Percentiles rank a stretch among this genome's conserved stretches.
phyloP scores from a whole-genome alignment of 2,888 invertebrate species.

The Drosophila lacicola region DNA sequence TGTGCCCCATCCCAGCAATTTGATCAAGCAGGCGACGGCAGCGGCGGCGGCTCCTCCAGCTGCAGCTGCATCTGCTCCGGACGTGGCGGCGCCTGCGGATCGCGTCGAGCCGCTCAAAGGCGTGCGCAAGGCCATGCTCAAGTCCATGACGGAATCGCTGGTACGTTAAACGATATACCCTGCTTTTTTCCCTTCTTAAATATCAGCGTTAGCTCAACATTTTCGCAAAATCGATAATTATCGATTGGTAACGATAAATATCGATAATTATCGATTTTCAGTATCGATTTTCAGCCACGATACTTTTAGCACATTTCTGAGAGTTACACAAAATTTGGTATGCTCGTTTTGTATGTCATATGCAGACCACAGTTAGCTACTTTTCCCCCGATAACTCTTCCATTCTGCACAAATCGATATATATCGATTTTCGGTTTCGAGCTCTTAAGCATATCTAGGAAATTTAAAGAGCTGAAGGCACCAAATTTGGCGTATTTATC shows the following conservation, averaged over 20 bases:
- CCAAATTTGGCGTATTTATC: background rate
- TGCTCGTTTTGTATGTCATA: no score
- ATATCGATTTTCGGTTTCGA: background rate
- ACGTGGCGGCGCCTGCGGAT: conserved; percentile 61
- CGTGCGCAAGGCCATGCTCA: conserved; percentile 96
- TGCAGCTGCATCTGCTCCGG: conserved; percentile 11
- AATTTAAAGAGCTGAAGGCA: background rate
- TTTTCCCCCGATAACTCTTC: no score
- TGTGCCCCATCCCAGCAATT: conserved; percentile 82
- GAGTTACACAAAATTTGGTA: background rate
- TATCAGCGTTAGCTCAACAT: no score
- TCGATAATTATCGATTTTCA: background rate
- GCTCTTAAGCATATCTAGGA: no score
- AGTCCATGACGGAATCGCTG: conserved; percentile 96
- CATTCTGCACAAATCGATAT: no score
- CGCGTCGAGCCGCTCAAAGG: conserved; percentile 90
- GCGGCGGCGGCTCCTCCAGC: background rate
- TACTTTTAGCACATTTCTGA: no score
- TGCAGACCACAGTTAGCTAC: no score
- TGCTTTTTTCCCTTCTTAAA: no score
- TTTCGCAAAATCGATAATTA: no score
- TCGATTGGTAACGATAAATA: no score
- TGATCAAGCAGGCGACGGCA: conserved; percentile 9
- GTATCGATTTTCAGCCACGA: background rate
- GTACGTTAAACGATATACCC: conserved; percentile 84